Evolutionary conservation across 2,797 vertebrate species (phyloP).

Genomic region (Sphenopsis melanotis): DNA sequence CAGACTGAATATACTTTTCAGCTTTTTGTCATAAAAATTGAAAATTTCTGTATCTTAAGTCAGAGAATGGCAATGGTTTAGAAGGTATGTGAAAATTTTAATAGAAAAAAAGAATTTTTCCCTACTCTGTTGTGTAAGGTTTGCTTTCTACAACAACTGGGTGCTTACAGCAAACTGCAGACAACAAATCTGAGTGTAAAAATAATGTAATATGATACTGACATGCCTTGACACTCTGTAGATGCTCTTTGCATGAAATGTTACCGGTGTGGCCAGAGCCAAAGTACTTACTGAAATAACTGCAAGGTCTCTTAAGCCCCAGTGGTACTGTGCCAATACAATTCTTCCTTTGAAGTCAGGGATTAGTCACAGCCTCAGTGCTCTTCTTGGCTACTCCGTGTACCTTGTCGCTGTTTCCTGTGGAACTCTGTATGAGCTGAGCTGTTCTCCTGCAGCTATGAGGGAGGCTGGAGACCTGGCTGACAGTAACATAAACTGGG

Average conservation of each 20-base stretch:
- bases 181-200: background rate
- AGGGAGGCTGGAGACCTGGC: background rate
- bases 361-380: background rate
- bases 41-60: background rate
- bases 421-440: background rate
- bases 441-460: rapidly evolving
- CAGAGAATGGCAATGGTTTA: background rate
- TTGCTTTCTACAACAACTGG: background rate
- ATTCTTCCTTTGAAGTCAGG: background rate
- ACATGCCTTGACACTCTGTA: background rate
- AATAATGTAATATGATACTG: background rate
- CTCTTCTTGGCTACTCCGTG: background rate
- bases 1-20: background rate
- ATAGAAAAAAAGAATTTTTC: rapidly evolving
- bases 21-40: background rate
- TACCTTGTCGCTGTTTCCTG: background rate
- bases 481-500: too few species aligned
- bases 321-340: background rate
- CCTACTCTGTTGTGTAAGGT: background rate
- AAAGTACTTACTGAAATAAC: background rate
- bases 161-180: background rate
- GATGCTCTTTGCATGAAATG: background rate
- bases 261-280: background rate
- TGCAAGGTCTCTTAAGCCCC: background rate
- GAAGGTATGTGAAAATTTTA: background rate